Evolutionary conservation across 2,888 invertebrate species (phyloP).

Genomic region (Emmelina monodactyla): DNA sequence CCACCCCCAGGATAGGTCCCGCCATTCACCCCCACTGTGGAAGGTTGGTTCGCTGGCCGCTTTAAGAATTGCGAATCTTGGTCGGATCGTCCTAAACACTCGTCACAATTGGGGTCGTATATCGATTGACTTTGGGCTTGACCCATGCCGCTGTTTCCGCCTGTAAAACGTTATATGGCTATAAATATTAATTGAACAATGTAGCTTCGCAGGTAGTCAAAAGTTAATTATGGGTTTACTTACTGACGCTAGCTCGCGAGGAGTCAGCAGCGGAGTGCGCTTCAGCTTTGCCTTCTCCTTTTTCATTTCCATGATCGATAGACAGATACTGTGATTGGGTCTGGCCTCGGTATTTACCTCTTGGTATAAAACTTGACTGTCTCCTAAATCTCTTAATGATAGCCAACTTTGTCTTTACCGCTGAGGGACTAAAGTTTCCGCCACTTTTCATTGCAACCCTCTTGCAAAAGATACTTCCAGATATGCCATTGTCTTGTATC

Average conservation of each 20-base stretch:
- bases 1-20: conserved; percentile 1
- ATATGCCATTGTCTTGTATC: conserved; percentile 14
- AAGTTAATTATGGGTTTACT: no score
- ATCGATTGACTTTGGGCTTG: conserved; percentile 88
- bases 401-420: conserved; percentile 4
- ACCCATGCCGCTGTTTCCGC: conserved; percentile 84
- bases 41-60: no score
- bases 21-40: no score
- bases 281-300: conserved; percentile 79
- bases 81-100: conserved; percentile 54
- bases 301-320: conserved; percentile 54
- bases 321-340: conserved; percentile 86
- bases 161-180: no score
- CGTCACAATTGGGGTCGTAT: conserved; percentile 73
- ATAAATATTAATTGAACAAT: no score
- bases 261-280: conserved; percentile 79
- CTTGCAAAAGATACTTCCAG: conserved; percentile 25
- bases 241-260: conserved; percentile 76
- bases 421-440: neutral
- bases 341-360: conserved; percentile 73
- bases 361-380: conserved; percentile 23
- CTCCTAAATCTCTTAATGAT: conserved; percentile 26
- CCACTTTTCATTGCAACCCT: neutral
- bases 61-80: conserved; percentile 30
- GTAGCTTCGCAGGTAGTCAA: no score